A percentile compares a stretch with the other conserved stretches of the same genome.
These are phyloP conservation scores for Ophioderma brevispina DNA, from an alignment of 35 echinoderm and acorn worm species.

Conservation along the genomic window DNA sequence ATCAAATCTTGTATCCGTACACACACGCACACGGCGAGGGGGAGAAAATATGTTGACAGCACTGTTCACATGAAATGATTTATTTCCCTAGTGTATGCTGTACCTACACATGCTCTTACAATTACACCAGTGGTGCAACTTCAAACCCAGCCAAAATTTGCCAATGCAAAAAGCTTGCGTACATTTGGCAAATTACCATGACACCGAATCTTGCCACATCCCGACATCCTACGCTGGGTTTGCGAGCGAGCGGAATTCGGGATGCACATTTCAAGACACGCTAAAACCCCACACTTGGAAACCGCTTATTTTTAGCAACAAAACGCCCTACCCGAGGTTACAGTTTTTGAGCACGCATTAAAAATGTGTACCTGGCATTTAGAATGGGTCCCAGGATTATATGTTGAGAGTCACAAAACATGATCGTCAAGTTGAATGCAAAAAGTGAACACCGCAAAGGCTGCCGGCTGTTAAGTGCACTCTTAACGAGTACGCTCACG, in stretches of 20 bases:
- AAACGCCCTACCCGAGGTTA: neutral
- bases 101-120: neutral
- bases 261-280: neutral
- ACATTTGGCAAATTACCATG: neutral
- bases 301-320: neutral
- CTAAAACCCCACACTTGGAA: neutral
- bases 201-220: neutral
- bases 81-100: neutral
- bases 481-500: too few relatives aligned
- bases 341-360: slow-evolving; percentile 10
- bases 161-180: neutral
- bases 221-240: neutral
- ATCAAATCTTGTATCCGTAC: too few relatives aligned
- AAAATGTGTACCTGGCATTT: neutral
- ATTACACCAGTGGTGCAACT: neutral
- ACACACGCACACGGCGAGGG: too few relatives aligned
- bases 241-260: neutral
- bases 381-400: neutral
- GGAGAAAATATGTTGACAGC: too few relatives aligned
- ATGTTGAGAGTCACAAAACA: neutral
- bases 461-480: too few relatives aligned
- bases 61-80: too few relatives aligned
- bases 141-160: neutral
- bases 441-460: too few relatives aligned
- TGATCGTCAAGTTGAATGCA: neutral